Evolutionary conservation across 2,888 invertebrate species (phyloP).

Genomic region (Cantharis flavilabris): DNA sequence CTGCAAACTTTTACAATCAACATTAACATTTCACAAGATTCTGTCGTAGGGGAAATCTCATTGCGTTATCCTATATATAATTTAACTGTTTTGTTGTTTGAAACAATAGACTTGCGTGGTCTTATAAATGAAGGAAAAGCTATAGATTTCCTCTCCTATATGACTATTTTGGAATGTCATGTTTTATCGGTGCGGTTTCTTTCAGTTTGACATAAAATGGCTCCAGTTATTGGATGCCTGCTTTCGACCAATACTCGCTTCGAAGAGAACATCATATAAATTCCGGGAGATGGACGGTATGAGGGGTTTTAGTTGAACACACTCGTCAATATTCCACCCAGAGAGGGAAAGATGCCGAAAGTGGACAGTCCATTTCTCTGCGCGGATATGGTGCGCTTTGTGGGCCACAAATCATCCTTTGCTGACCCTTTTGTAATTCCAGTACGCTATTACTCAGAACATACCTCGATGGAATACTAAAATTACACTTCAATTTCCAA

Average conservation of each 20-base stretch:
- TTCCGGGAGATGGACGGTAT: constrained; percentile 53
- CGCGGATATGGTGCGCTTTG: constrained; percentile 45
- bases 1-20: constrained; percentile 55
- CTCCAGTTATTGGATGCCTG: constrained; percentile 54
- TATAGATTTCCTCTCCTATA: constrained; percentile 43
- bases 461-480: background rate
- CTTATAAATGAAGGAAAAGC: constrained; percentile 34
- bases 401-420: constrained; percentile 48
- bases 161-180: constrained; percentile 53
- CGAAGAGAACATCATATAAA: constrained; percentile 55
- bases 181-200: constrained; percentile 55
- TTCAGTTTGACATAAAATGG: constrained; percentile 54
- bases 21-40: constrained; percentile 54
- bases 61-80: constrained; percentile 49
- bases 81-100: constrained; percentile 38
- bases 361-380: constrained; percentile 56
- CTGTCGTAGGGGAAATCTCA: constrained; percentile 50
- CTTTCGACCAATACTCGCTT: constrained; percentile 53
- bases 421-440: constrained; percentile 43
- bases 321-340: constrained; percentile 48
- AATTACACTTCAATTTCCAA: background rate
- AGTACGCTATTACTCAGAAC: constrained; percentile 35
- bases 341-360: constrained; percentile 46
- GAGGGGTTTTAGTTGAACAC: constrained; percentile 41
- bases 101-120: constrained; percentile 35